Conservation (phyloP, 2,888 invertebrate genomes). For the Drosophila melanocephala region DNA sequence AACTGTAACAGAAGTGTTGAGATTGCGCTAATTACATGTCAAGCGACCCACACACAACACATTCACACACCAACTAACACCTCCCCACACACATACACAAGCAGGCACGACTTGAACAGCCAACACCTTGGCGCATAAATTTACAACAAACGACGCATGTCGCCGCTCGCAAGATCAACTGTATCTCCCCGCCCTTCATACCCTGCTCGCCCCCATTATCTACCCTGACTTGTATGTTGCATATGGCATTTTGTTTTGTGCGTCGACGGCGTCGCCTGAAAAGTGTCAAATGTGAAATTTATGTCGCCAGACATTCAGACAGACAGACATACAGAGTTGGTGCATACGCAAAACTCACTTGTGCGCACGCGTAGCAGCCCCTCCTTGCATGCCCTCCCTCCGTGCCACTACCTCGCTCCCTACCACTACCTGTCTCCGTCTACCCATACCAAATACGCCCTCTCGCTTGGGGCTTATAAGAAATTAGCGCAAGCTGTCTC, state of each 20-base stretch:
- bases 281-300: constrained; percentile 81
- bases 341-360: constrained; percentile 26
- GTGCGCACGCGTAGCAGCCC: constrained; percentile 46
- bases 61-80: constrained; percentile 43
- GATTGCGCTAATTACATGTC: constrained; percentile 80
- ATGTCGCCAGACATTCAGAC: constrained; percentile 57
- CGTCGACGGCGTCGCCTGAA: constrained; percentile 56
- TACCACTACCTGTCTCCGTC: no score
- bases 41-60: constrained; percentile 55
- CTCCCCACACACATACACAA: constrained; percentile 35
- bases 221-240: constrained; percentile 32
- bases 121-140: constrained; percentile 80
- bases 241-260: constrained; percentile 55
- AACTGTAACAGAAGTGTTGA: constrained; percentile 77
- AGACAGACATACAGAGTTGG: constrained; percentile 32
- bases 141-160: constrained; percentile 78
- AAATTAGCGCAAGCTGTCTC: constrained; percentile 54
- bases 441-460: constrained; percentile 10
- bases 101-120: constrained; percentile 20
- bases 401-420: no score
- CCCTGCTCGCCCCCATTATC: background rate
- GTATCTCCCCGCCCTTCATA: background rate
- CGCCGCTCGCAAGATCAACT: constrained; percentile 37
- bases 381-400: no score
- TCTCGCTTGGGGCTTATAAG: constrained; percentile 19